Base-by-base conservation (phyloP, 2,113 vertebrate genomes). In the Elanus axillaris region DNA sequence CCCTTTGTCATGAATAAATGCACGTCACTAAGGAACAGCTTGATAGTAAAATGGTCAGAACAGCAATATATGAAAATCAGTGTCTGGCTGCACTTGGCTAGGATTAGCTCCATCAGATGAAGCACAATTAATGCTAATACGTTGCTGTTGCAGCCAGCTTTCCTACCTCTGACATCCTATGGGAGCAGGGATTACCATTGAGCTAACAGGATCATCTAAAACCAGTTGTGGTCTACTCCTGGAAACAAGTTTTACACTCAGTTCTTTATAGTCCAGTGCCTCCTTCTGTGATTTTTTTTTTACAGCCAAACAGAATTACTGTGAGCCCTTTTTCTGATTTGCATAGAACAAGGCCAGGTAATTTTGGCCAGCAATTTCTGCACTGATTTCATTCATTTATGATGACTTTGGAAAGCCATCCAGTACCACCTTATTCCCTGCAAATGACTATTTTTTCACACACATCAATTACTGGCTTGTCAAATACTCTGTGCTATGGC, bases 81-180 rank as follows among this genome's bases (percentile, higher is more conserved):
- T 40, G 40, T 62, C 89, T 93, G 76, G 42, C 56, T 88, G 80
- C 56, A 47, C 38, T 81, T 47, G 43, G 52, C 64, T 74, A 63
- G 75, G 71, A 93, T 80, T 67, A 84, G 23, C 72, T 89, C 83
- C n/a, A 64, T 56, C 73, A 88, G 68, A 78, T 48, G 82, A 93
- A 92, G 80, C 43, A 68, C 40, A 78, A 78, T 84, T 90, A 91
- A 84, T 72, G 72, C 21, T 88, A 88, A 96, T 94, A 84, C 84
- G 56, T 18, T 40, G 17, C 43, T 38, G n/a, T 47, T 79, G 38
- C 67, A 83, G 38, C 21, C 75, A 72, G 82, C 16, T 74, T 83
- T 84, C 52, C 68, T 67, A 32, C 62, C 58, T 69, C 87, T 68
- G 66, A 45, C 2, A 0, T 82, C 69, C 47, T 47, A 6, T 42